Evolutionary conservation across 2,888 invertebrate species (phyloP).

Genomic region (Pyrochroa serraticornis): DNA sequence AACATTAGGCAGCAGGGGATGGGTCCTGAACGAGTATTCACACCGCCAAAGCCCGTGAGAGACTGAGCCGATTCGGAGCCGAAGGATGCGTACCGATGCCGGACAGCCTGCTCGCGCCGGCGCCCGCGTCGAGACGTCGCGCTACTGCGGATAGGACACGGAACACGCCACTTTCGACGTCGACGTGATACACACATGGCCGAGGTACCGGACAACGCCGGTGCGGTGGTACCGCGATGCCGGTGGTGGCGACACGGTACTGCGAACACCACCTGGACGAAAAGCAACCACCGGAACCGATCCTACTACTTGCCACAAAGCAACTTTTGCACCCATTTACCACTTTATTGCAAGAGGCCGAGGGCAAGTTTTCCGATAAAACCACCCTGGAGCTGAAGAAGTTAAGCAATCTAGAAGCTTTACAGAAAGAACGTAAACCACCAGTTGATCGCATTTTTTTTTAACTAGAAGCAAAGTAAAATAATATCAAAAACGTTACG

Average conservation of each 20-base stretch:
- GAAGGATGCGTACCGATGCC: constrained; percentile 20
- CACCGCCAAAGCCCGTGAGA: constrained; percentile 30
- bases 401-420: too few species aligned
- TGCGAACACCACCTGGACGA: constrained; percentile 3
- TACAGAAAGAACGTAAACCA: too few species aligned
- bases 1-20: constrained; percentile 30
- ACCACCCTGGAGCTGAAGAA: too few species aligned
- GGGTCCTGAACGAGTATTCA: constrained; percentile 12
- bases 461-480: too few species aligned
- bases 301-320: neutral
- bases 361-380: too few species aligned
- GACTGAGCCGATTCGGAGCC: constrained; percentile 20
- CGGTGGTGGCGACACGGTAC: constrained; percentile 3
- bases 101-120: constrained; percentile 27
- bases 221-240: neutral
- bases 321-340: neutral
- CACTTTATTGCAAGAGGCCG: too few species aligned
- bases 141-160: constrained; percentile 25
- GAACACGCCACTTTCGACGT: neutral
- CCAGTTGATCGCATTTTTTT: too few species aligned
- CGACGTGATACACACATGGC: neutral
- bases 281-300: neutral
- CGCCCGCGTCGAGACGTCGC: constrained; percentile 31
- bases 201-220: neutral
- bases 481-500: too few species aligned